phyloP scores from a whole-genome alignment of 1,140 invertebrate genomes.

The Drosophila mojavensis region DNA sequence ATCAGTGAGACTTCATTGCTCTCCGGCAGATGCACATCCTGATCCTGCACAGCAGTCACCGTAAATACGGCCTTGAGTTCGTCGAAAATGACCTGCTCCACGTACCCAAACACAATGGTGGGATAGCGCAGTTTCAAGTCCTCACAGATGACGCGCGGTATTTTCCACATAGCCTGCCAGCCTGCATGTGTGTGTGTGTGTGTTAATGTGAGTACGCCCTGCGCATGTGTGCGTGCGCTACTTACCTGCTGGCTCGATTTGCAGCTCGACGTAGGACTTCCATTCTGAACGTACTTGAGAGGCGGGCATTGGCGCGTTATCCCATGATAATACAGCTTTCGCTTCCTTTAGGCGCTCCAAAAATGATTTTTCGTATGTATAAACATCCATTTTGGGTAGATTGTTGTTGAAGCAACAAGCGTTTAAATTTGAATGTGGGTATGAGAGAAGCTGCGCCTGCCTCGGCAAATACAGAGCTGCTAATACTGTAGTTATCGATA shows the following conservation, averaged over 20 bases:
- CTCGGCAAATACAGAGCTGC: slow-evolving; percentile 22
- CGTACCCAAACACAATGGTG: slow-evolving; percentile 86
- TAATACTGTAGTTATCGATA: slow-evolving; percentile 18
- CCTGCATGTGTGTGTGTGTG: slow-evolving; percentile 69
- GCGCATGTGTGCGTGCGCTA: slow-evolving; percentile 13
- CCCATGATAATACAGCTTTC: slow-evolving; percentile 84
- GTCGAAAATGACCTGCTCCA: slow-evolving; percentile 85
- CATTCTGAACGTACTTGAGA: slow-evolving; percentile 86
- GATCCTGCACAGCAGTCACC: slow-evolving; percentile 86
- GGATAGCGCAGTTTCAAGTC: slow-evolving; percentile 86
- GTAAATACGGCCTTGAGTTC: slow-evolving; percentile 85
- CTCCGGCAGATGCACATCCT: slow-evolving; percentile 85
- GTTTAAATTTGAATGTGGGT: slow-evolving; percentile 59
- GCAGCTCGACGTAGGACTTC: slow-evolving; percentile 86
- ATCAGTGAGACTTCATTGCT: slow-evolving; percentile 86
- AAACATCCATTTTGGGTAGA: slow-evolving; percentile 84
- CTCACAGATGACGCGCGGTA: slow-evolving; percentile 86
- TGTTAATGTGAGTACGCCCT: slow-evolving; percentile 12
- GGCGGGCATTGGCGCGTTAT: slow-evolving; percentile 84
- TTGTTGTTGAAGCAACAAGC: slow-evolving; percentile 13
- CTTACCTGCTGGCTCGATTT: slow-evolving; percentile 85
- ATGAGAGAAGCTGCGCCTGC: slow-evolving; percentile 22
- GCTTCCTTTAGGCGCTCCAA: slow-evolving; percentile 86
- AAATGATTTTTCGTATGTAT: slow-evolving; percentile 86
- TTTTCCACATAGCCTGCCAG: slow-evolving; percentile 88